Base-by-base conservation (phyloP, 2,888 invertebrate genomes). In the Caenorhabditis imperialis region DNA sequence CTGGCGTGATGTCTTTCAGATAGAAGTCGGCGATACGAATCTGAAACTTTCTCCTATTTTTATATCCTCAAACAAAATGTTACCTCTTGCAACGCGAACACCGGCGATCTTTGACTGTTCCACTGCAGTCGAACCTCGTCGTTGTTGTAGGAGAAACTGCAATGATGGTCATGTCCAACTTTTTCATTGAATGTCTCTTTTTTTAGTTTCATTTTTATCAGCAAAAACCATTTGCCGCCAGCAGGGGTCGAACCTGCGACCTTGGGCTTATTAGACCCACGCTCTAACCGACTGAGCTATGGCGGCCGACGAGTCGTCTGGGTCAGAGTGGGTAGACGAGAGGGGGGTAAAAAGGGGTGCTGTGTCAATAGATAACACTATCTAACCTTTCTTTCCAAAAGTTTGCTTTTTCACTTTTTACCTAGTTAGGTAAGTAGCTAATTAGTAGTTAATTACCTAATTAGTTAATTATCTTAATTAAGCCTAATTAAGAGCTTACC, bases 261-360 rank as follows among this genome's bases (percentile, higher is more conserved):
- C 85, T 84, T 85, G 83, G 85, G 85, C 85, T 85, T 85, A 85
- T 85, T 86, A 86, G 85, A 85, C 85, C 85, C 83, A 85, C 85
- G 85, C 85, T 85, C 85, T 85, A 85, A 85, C 85, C 85, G 83
- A 85, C 85, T 85, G 85, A 85, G 84, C 85, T 85, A 85, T 83
- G 80, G 81, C 83, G 82, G 84, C 82, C 10, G 30, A 30, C 30
- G 10, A n/a, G n/a, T n/a, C n/a, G n/a, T n/a, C n/a, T n/a, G n/a
- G n/a, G n/a, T n/a, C n/a, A n/a, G n/a, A n/a, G n/a, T n/a, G n/a
- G n/a, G n/a, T n/a, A n/a, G n/a, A n/a, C n/a, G n/a, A n/a, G n/a
- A n/a, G n/a, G n/a, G n/a, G n/a, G n/a, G n/a, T n/a, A n/a, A n/a
- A n/a, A n/a, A n/a, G n/a, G n/a, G n/a, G n/a, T n/a, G n/a, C n/a